Conservation (phyloP, 2,888 invertebrate species). For the Biston betularia region DNA sequence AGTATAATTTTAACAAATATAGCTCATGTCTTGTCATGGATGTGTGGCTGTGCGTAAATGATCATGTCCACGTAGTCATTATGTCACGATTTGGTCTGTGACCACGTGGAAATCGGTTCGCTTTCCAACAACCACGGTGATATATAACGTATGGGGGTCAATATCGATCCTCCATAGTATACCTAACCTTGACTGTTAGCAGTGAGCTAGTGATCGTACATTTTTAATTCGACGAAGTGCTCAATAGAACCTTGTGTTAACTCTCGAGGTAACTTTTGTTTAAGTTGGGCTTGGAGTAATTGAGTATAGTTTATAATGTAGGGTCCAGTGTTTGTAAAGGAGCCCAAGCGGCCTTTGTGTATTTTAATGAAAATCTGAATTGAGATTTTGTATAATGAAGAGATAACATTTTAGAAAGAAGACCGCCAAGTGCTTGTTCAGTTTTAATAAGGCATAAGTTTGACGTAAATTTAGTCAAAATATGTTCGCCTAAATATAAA, state of each 20-base stretch:
- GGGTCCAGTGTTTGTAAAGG: conserved; percentile 30
- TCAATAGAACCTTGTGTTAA: conserved; percentile 31
- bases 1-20: not conserved
- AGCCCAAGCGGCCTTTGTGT: conserved; percentile 18
- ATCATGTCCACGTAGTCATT: conserved; percentile 66
- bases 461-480: not conserved
- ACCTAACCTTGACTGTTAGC: conserved; percentile 63
- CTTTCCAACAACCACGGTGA: conserved; percentile 62
- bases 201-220: conserved; percentile 40
- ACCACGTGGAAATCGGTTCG: conserved; percentile 69
- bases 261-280: conserved; percentile 48
- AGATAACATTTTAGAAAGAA: conserved; percentile 13
- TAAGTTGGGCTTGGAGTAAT: conserved; percentile 40
- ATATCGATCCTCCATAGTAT: conserved; percentile 58
- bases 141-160: conserved; percentile 71
- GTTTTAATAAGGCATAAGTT: not conserved
- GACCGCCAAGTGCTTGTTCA: not conserved
- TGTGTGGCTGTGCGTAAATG: conserved; percentile 59
- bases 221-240: conserved; percentile 40
- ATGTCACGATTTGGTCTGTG: conserved; percentile 76
- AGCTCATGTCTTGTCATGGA: conserved; percentile 57
- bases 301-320: conserved; percentile 28
- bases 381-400: conserved; percentile 10
- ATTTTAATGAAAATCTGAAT: conserved; percentile 22
- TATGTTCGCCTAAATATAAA: not conserved